Evolutionary conservation across 2,888 invertebrate genomes (phyloP).

Genomic region (Pachliopta kotzebuea): DNA sequence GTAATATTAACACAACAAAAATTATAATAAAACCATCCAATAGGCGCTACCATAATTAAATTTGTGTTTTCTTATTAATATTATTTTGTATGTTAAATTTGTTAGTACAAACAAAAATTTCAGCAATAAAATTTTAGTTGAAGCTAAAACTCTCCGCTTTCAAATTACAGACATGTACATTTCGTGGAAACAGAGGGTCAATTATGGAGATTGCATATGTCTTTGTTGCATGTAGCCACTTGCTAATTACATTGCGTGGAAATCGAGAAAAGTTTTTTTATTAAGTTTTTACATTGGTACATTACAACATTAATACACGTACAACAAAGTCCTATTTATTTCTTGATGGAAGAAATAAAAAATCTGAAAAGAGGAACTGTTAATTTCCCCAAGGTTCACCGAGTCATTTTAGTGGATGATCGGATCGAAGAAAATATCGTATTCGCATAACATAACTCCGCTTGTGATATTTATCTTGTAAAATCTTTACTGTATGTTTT

Average conservation of each 20-base stretch:
- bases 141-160: background rate
- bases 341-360: slow-evolving; percentile 5
- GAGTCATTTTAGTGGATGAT: slow-evolving; percentile 5
- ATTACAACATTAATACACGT: too few species aligned
- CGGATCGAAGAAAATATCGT: slow-evolving; percentile 3
- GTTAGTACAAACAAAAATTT: too few species aligned
- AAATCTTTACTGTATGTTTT: too few species aligned
- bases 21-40: too few species aligned
- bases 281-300: too few species aligned
- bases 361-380: background rate
- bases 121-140: too few species aligned
- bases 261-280: too few species aligned
- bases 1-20: too few species aligned
- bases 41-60: too few species aligned
- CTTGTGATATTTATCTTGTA: too few species aligned
- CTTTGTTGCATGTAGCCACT: background rate
- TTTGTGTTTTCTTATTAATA: too few species aligned
- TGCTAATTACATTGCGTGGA: background rate
- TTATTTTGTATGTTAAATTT: too few species aligned
- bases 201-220: slow-evolving; percentile 1
- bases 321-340: background rate
- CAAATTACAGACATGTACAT: background rate
- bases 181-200: background rate
- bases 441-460: background rate
- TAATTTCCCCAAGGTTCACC: slow-evolving; percentile 13